Percentiles rank a stretch among this genome's conserved stretches.
Conservation (phyloP, 2,797 vertebrate genomes). For the Pangasius djambal region DNA sequence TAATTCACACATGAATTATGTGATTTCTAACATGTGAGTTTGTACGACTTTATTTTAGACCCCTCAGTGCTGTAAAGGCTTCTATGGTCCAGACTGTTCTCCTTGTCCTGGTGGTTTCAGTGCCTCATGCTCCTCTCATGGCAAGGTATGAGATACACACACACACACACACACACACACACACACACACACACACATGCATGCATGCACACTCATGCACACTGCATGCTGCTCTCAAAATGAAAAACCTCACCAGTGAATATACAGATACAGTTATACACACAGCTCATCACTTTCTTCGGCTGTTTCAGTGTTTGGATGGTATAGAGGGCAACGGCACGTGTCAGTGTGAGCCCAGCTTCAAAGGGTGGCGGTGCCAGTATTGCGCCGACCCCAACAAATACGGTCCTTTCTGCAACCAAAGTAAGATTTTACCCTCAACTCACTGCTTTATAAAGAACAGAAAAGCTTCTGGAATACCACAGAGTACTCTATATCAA, state of each 20-base stretch:
- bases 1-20: neutral
- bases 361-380: conserved; percentile 85
- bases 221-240: neutral
- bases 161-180: neutral
- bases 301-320: conserved; percentile 80
- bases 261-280: neutral
- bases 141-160: conserved; percentile 75
- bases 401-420: conserved; percentile 83
- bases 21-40: neutral
- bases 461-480: neutral
- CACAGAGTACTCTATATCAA: neutral
- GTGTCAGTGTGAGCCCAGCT: conserved; percentile 80
- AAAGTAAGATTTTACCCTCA: conserved; percentile 71
- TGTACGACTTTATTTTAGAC: conserved; percentile 67
- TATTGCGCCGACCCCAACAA: conserved; percentile 80
- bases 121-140: conserved; percentile 84
- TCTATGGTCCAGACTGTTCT: conserved; percentile 85
- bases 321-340: conserved; percentile 83
- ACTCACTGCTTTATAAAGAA: neutral
- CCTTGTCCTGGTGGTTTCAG: conserved; percentile 85
- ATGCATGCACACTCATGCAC: neutral
- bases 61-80: conserved; percentile 86
- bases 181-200: neutral
- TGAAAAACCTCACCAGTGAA: neutral
- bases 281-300: neutral